Evolutionary conservation across 2,888 invertebrate genomes (phyloP).

Genomic region (Cephus sareptanus): DNA sequence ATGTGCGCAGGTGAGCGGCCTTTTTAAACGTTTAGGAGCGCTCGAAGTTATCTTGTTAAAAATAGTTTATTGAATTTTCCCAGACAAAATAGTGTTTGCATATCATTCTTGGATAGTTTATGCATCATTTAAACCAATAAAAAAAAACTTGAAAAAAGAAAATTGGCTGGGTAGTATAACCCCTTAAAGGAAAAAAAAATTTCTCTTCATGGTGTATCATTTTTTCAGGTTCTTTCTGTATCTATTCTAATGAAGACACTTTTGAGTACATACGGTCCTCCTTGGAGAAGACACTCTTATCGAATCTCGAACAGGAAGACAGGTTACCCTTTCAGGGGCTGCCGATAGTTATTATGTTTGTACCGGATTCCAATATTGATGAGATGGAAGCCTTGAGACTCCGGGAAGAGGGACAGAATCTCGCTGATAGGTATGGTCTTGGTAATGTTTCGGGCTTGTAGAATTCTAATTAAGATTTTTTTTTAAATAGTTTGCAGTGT

Average conservation of each 20-base stretch:
- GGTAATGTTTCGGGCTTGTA: neutral
- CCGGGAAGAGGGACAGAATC: slow-evolving; percentile 88
- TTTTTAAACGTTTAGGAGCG: too few species aligned
- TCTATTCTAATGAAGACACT: slow-evolving; percentile 90
- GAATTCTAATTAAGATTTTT: slow-evolving; percentile 2
- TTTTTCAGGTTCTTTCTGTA: slow-evolving; percentile 80
- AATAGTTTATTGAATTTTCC: too few species aligned
- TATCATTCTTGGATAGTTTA: too few species aligned
- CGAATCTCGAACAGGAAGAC: slow-evolving; percentile 91
- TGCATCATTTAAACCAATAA: too few species aligned
- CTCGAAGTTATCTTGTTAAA: too few species aligned
- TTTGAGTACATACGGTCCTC: slow-evolving; percentile 93
- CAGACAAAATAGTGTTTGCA: too few species aligned
- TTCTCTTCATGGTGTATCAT: neutral
- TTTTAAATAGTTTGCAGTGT: slow-evolving; percentile 77
- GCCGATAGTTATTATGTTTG: slow-evolving; percentile 91
- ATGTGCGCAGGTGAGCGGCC: too few species aligned
- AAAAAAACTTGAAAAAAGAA: too few species aligned
- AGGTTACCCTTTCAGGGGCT: slow-evolving; percentile 86
- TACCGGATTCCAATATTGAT: slow-evolving; percentile 84
- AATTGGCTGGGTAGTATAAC: too few species aligned
- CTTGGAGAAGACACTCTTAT: slow-evolving; percentile 89
- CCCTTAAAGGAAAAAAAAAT: neutral
- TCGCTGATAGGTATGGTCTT: slow-evolving; percentile 81
- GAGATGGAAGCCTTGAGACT: slow-evolving; percentile 88